These are phyloP conservation scores for Columbina picui DNA, from an alignment of 2,113 vertebrate genomes.

Conservation along the genomic window DNA sequence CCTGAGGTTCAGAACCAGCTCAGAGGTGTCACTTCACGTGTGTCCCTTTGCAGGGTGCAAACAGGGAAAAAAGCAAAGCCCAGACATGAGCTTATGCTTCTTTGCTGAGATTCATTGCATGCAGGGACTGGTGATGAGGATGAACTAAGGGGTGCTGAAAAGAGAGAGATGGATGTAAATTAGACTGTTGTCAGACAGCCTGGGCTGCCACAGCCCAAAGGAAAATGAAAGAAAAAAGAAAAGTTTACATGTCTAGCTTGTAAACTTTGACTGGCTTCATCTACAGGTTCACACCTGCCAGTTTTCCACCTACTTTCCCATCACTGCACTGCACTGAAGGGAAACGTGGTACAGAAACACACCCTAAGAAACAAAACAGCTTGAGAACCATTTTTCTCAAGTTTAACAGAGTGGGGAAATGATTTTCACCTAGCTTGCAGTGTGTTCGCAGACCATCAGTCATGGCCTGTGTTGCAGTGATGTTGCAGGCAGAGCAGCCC, in stretches of 20 bases:
- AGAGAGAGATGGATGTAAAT: not conserved
- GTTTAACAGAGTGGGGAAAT: constrained; percentile 8
- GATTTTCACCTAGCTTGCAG: not conserved
- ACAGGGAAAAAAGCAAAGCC: not conserved
- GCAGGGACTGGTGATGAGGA: not conserved
- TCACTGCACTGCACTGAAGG: not conserved
- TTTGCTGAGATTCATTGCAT: not conserved
- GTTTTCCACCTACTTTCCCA: not conserved
- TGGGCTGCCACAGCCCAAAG: not conserved
- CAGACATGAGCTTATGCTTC: not conserved
- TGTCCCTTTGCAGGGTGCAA: not conserved
- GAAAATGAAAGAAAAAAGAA: not conserved
- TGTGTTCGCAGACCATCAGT: not conserved
- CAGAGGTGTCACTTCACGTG: not conserved
- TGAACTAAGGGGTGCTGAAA: not conserved
- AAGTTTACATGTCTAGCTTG: not conserved
- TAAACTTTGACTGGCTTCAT: not conserved
- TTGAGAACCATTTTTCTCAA: constrained; percentile 5
- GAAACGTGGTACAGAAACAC: not conserved
- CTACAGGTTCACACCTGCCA: not conserved
- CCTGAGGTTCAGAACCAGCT: not conserved
- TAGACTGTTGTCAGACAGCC: not conserved
- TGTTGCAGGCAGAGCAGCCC: not conserved
- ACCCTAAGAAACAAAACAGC: not conserved
- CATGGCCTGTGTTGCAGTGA: not conserved